Evolutionary conservation across 2,113 vertebrate genomes (phyloP).

Genomic region (Theristicus caerulescens): DNA sequence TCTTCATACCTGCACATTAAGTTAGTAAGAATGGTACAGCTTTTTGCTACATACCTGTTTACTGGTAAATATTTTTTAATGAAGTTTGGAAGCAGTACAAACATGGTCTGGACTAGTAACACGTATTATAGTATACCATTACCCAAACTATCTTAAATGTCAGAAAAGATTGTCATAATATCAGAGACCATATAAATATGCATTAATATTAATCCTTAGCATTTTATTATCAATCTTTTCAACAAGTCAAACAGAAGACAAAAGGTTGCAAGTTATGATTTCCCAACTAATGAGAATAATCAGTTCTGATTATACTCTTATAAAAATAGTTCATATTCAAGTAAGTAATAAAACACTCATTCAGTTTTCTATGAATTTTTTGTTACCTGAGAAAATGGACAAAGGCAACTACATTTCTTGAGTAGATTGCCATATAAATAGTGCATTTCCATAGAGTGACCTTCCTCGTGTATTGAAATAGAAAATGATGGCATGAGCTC

Average conservation of each 20-base stretch:
- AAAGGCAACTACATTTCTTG: neutral
- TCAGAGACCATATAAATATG: neutral
- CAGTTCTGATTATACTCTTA: neutral
- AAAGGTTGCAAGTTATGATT: neutral
- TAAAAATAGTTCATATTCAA: neutral
- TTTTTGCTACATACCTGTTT: neutral
- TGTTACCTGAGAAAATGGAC: neutral
- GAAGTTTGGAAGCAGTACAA: neutral
- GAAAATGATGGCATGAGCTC: neutral
- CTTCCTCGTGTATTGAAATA: neutral
- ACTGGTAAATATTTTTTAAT: neutral
- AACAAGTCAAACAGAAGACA: neutral
- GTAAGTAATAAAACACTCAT: neutral
- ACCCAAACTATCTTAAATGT: neutral
- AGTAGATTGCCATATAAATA: neutral
- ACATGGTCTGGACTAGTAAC: neutral
- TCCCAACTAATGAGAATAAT: neutral
- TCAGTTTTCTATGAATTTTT: neutral
- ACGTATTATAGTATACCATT: neutral
- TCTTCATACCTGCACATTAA: neutral
- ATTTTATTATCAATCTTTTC: neutral
- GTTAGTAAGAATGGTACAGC: neutral
- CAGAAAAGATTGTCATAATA: neutral
- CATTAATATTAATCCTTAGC: neutral
- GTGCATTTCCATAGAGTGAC: neutral